Percentiles rank a stretch among this genome's conserved stretches.
Evolutionary conservation across 2,797 vertebrate species (phyloP).

Genomic region (Anabacerthia variegaticeps): DNA sequence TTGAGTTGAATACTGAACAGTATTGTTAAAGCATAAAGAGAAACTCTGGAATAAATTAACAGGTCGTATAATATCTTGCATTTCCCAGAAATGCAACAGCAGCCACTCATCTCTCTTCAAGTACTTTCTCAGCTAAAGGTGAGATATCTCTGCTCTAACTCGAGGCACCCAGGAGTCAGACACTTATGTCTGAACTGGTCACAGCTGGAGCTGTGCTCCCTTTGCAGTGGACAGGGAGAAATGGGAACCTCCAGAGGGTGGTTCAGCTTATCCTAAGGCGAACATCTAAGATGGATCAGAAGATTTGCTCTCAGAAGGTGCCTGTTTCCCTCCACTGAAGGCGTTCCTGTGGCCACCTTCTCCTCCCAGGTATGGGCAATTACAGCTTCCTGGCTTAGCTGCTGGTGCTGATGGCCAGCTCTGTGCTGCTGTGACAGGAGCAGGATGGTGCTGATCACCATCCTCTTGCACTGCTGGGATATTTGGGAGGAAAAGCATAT

Average conservation of each 20-base stretch:
- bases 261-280: background rate
- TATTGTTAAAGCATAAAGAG: slow-evolving; percentile 60
- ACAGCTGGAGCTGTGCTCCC: background rate
- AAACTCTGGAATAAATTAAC: slow-evolving; percentile 61
- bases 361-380: background rate
- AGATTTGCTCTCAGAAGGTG: background rate
- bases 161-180: background rate
- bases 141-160: slow-evolving; percentile 23
- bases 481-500: background rate
- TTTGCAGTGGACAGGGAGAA: background rate
- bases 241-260: background rate
- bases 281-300: background rate
- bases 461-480: background rate
- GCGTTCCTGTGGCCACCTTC: background rate
- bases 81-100: slow-evolving; percentile 53
- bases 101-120: slow-evolving; percentile 14
- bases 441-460: background rate
- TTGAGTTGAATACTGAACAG: slow-evolving; percentile 51
- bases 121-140: slow-evolving; percentile 14
- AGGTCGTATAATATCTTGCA: slow-evolving; percentile 21
- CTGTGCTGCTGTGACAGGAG: background rate
- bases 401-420: background rate
- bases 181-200: background rate
- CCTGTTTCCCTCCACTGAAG: background rate
- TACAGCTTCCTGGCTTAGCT: background rate